Percentiles rank a stretch among this genome's conserved stretches.
phyloP scores from a whole-genome alignment of 2,888 invertebrate genomes.

The Sinentomon sp. region DNA sequence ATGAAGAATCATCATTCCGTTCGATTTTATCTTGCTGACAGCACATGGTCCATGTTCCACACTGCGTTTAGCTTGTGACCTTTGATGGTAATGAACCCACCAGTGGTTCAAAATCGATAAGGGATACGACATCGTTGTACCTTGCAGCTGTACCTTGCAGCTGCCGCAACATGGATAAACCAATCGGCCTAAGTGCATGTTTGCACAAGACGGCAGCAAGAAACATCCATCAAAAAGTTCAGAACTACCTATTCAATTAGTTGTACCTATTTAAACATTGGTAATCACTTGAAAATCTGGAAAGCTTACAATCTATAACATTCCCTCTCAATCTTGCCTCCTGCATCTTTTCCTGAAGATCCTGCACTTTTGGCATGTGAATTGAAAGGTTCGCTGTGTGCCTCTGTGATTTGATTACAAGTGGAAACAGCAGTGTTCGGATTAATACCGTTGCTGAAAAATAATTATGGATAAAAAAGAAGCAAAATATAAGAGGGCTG shows the following conservation, averaged over 20 bases:
- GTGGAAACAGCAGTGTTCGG: slow-evolving; percentile 47
- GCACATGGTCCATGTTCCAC: too few relatives aligned
- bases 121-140: too few relatives aligned
- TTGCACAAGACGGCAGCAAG: neutral
- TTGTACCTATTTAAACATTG: neutral
- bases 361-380: slow-evolving; percentile 55
- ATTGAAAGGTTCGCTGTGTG: slow-evolving; percentile 56
- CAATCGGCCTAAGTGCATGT: too few relatives aligned
- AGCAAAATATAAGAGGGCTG: neutral
- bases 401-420: slow-evolving; percentile 53
- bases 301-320: slow-evolving; percentile 31
- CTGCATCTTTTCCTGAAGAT: slow-evolving; percentile 52
- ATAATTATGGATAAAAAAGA: slow-evolving; percentile 1
- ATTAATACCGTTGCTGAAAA: slow-evolving; percentile 41
- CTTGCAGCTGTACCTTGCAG: too few relatives aligned
- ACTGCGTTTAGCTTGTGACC: too few relatives aligned
- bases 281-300: neutral
- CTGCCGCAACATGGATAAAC: too few relatives aligned
- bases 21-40: too few relatives aligned
- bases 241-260: neutral
- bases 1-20: too few relatives aligned
- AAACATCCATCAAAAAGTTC: neutral
- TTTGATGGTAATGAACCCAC: too few relatives aligned
- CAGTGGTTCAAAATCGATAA: too few relatives aligned
- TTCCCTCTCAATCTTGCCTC: slow-evolving; percentile 65